phyloP scores from a whole-genome alignment of 2,797 vertebrate genomes.

The Hylomyscus alleni region DNA sequence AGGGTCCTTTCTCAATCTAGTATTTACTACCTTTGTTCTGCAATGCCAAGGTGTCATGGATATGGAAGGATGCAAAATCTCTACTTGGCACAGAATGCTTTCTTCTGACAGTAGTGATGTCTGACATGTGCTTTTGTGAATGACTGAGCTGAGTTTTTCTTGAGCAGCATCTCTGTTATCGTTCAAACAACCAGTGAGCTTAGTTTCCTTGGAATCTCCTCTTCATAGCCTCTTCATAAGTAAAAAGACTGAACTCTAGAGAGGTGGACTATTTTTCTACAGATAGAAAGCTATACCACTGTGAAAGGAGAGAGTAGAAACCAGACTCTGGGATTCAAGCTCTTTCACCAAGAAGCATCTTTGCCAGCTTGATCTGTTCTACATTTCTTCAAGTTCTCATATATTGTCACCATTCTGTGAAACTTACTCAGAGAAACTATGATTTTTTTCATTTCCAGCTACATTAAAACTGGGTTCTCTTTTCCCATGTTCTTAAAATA shows the following conservation, averaged over 20 bases:
- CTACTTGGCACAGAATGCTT: neutral
- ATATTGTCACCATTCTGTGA: neutral
- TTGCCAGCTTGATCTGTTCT: neutral
- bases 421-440: conserved; percentile 9
- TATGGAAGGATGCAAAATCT: neutral
- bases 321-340: neutral
- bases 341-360: neutral
- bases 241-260: conserved; percentile 16
- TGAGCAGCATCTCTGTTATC: neutral
- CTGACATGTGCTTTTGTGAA: neutral
- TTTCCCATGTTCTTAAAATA: conserved; percentile 58
- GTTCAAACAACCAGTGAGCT: conserved; percentile 23
- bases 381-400: neutral
- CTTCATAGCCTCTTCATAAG: neutral
- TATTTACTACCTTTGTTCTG: neutral
- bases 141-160: neutral
- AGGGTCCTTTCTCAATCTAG: neutral
- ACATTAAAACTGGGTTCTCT: neutral
- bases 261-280: conserved; percentile 29
- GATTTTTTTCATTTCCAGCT: neutral
- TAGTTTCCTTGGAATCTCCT: neutral
- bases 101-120: neutral
- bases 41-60: neutral
- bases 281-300: neutral
- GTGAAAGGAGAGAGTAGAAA: neutral